Conservation (phyloP, 2,113 vertebrate genomes). For the Prunella himalayana region DNA sequence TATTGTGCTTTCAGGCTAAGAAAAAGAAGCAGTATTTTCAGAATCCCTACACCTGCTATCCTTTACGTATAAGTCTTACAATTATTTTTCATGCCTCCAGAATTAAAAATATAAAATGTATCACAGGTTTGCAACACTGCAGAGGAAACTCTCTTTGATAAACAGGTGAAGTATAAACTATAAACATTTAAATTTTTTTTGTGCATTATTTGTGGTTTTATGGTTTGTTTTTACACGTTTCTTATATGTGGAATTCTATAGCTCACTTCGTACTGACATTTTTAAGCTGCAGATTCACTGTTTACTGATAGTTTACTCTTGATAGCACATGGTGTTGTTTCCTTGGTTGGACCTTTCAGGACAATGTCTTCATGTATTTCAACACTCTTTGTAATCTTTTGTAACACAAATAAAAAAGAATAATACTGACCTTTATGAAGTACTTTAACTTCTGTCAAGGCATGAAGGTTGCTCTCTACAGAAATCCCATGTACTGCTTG, state of each 20-base stretch:
- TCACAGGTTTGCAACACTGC: neutral
- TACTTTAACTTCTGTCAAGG: neutral
- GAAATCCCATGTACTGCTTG: neutral
- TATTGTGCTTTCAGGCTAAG: neutral
- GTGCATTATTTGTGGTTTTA: neutral
- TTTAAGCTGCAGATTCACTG: neutral
- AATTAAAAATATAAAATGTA: neutral
- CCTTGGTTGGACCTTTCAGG: neutral
- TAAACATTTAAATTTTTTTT: neutral
- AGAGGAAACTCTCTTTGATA: neutral
- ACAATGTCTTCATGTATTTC: neutral
- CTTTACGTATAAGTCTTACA: accelerated
- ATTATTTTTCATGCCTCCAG: neutral
- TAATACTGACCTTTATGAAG: neutral
- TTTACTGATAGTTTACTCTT: neutral
- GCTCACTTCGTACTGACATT: neutral
- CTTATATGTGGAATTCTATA: neutral
- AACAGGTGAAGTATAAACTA: neutral
- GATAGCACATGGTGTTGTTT: neutral
- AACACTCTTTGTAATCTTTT: neutral
- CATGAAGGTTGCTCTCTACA: neutral
- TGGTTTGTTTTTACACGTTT: neutral
- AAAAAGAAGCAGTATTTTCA: neutral
- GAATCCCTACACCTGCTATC: neutral
- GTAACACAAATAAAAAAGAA: neutral